Percentiles rank a stretch among this genome's conserved stretches.
These are phyloP conservation scores for Catharus ustulatus DNA, from an alignment of 2,797 vertebrate species.

Conservation along the genomic window DNA sequence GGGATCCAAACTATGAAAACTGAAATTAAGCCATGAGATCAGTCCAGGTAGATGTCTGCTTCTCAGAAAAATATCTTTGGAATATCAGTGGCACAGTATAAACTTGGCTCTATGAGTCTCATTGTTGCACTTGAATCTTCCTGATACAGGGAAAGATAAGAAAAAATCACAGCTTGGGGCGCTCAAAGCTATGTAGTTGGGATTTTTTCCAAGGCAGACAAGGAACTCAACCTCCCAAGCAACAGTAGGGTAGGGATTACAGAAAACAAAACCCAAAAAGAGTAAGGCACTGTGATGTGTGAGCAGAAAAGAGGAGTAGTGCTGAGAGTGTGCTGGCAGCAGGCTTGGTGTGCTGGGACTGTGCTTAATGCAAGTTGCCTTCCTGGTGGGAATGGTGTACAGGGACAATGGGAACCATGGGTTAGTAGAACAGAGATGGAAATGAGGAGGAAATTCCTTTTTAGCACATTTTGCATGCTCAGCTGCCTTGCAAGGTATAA, in stretches of 20 bases:
- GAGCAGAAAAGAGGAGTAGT: neutral
- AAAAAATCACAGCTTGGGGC: neutral
- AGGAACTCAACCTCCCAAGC: neutral
- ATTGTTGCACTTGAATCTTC: neutral
- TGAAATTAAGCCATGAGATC: neutral
- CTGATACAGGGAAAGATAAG: neutral
- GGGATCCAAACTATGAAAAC: neutral
- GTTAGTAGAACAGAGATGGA: neutral
- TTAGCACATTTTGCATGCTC: constrained; percentile 33
- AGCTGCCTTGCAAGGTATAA: neutral
- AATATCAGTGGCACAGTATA: neutral
- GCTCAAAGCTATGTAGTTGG: neutral
- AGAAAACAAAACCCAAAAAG: neutral
- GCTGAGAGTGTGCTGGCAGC: neutral
- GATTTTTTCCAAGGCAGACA: neutral
- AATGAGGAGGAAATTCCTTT: constrained; percentile 48
- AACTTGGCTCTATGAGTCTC: neutral
- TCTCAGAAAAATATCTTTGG: neutral
- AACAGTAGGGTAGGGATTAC: neutral
- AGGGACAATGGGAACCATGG: neutral
- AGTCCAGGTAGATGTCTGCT: neutral
- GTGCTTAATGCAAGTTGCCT: accelerated
- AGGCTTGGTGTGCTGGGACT: neutral
- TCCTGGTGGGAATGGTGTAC: neutral
- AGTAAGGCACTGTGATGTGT: neutral